A percentile compares a stretch with the other conserved stretches of the same genome.
Evolutionary conservation across 2,888 invertebrate species (phyloP).

Genomic region (Limenitis camilla): DNA sequence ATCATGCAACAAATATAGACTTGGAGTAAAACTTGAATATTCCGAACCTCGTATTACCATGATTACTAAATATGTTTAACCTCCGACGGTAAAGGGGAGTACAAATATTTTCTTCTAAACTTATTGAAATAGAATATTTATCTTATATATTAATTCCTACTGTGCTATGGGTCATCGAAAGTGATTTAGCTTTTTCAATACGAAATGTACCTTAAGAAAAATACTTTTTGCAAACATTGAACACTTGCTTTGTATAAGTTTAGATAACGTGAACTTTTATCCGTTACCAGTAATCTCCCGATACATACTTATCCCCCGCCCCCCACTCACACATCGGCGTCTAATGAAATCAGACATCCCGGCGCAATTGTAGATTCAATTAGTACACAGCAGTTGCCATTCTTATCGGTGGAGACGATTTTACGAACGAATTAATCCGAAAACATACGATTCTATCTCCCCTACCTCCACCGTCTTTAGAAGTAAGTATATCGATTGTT

Average conservation of each 20-base stretch:
- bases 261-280: no score
- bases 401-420: constrained; percentile 73
- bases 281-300: constrained; percentile 26
- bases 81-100: no score
- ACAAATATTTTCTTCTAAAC: no score
- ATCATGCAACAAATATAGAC: constrained; percentile 2
- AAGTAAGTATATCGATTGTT: constrained; percentile 53
- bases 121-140: no score
- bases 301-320: constrained; percentile 33
- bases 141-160: no score
- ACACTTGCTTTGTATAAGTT: no score
- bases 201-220: no score
- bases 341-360: constrained; percentile 71
- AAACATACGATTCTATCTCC: constrained; percentile 73
- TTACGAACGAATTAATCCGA: constrained; percentile 75
- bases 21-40: not conserved
- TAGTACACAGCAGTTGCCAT: constrained; percentile 71
- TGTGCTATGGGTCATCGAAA: no score
- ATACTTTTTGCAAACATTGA: no score
- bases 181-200: no score
- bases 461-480: constrained; percentile 47
- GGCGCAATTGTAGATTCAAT: constrained; percentile 72
- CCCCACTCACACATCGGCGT: constrained; percentile 43
- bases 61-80: no score
- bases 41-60: no score